A percentile compares a stretch with the other conserved stretches of the same genome.
These are phyloP conservation scores for Styela plicata DNA, from an alignment of 23 tunicate species.

Conservation along the genomic window DNA sequence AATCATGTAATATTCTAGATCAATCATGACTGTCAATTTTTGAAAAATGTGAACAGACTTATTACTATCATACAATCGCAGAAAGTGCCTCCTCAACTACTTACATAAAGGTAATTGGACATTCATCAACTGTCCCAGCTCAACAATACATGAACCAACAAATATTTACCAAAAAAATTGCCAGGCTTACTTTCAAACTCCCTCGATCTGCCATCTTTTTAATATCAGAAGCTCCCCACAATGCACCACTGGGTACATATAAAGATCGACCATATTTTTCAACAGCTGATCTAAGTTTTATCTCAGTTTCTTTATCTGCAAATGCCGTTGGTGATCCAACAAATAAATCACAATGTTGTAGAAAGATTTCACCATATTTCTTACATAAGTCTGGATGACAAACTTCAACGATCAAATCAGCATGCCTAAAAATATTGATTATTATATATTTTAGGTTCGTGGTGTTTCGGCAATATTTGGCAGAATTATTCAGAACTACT, in stretches of 20 bases:
- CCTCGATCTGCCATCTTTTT: slow-evolving; percentile 63
- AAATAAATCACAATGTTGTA: slow-evolving; percentile 49
- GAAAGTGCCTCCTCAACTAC: too few relatives aligned
- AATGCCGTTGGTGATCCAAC: slow-evolving; percentile 88
- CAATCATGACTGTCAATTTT: too few relatives aligned
- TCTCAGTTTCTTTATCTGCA: slow-evolving; percentile 38
- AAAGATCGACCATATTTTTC: slow-evolving; percentile 25
- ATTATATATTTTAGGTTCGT: too few relatives aligned
- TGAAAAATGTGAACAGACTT: too few relatives aligned
- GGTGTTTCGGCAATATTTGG: too few relatives aligned
- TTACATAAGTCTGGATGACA: slow-evolving; percentile 68
- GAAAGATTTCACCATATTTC: slow-evolving; percentile 51
- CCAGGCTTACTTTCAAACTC: slow-evolving; percentile 14
- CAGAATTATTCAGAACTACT: too few relatives aligned
- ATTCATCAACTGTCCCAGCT: too few relatives aligned
- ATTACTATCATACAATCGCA: too few relatives aligned
- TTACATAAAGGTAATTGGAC: too few relatives aligned
- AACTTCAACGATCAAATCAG: slow-evolving; percentile 89
- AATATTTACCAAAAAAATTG: background rate
- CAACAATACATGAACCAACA: too few relatives aligned
- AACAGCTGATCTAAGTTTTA: slow-evolving; percentile 35
- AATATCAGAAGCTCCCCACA: slow-evolving; percentile 92
- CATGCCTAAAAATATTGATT: background rate
- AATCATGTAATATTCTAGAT: too few relatives aligned
- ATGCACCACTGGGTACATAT: slow-evolving; percentile 83